Percentiles rank a stretch among this genome's conserved stretches.
Conservation (phyloP, 2,888 invertebrate species). For the Electrophaes corylata region DNA sequence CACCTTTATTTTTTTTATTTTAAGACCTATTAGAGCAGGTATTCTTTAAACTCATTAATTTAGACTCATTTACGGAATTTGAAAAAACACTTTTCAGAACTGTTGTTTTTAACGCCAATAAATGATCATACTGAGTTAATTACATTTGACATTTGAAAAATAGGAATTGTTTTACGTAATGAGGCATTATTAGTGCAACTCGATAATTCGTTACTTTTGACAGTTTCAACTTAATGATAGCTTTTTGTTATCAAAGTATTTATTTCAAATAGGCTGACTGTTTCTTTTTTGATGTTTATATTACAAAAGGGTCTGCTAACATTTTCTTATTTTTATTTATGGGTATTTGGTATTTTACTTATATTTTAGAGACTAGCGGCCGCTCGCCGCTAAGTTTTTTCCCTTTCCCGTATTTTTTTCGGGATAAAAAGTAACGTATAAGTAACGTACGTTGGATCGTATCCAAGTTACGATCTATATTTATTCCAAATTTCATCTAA, state of each 20-base stretch:
- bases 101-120: constrained; percentile 29
- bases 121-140: constrained; percentile 12
- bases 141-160: constrained; percentile 18
- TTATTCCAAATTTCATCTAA: too few species aligned
- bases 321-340: too few species aligned
- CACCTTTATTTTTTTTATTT: constrained; percentile 6
- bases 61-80: neutral
- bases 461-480: too few species aligned
- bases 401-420: too few species aligned
- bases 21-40: neutral
- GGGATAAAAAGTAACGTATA: too few species aligned
- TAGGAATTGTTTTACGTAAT: constrained; percentile 5
- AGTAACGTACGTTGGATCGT: too few species aligned
- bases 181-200: constrained; percentile 7
- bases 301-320: too few species aligned
- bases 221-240: constrained; percentile 1
- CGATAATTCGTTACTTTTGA: constrained; percentile 27
- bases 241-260: constrained; percentile 3
- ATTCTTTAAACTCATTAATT: constrained; percentile 2
- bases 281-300: neutral
- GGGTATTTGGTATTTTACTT: too few species aligned
- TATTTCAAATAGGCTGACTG: neutral
- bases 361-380: too few species aligned
- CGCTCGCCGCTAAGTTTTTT: too few species aligned
- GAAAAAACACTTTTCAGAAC: constrained; percentile 8